phyloP scores from a whole-genome alignment of 2,113 vertebrate species.

The Myotis yumanensis region DNA sequence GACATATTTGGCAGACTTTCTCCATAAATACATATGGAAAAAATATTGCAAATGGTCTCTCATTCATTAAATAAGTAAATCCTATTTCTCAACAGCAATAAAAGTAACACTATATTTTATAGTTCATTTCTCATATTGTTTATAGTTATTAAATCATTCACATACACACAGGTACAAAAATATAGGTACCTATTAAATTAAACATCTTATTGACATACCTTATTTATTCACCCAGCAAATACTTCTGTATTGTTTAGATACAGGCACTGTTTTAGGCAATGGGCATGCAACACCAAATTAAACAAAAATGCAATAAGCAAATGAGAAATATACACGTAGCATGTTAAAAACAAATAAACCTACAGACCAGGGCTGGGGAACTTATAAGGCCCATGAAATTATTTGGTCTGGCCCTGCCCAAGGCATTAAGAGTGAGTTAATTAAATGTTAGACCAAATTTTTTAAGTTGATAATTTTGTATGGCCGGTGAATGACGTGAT shows the following conservation, averaged over 20 bases:
- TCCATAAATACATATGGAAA: conserved; percentile 1
- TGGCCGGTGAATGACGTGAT: too few species aligned
- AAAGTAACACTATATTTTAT: conserved; percentile 13
- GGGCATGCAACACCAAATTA: neutral
- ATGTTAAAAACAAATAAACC: neutral
- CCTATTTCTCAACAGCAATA: conserved; percentile 18
- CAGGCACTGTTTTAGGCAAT: neutral
- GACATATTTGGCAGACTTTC: neutral
- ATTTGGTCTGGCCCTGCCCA: too few species aligned
- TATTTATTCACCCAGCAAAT: neutral
- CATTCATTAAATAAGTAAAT: conserved; percentile 23
- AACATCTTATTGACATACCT: neutral
- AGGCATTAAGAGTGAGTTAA: too few species aligned
- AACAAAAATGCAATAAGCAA: neutral
- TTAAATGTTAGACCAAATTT: too few species aligned
- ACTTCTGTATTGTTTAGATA: neutral
- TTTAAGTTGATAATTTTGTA: too few species aligned
- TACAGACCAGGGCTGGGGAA: neutral
- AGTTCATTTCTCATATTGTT: conserved; percentile 11
- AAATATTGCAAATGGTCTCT: neutral
- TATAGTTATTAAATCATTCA: neutral
- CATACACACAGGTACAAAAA: neutral
- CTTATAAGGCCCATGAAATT: too few species aligned
- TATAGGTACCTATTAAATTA: neutral
- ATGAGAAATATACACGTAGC: neutral